These are phyloP conservation scores for Peribatodes rhomboidaria DNA, from an alignment of 2,888 invertebrate genomes.

Conservation along the genomic window DNA sequence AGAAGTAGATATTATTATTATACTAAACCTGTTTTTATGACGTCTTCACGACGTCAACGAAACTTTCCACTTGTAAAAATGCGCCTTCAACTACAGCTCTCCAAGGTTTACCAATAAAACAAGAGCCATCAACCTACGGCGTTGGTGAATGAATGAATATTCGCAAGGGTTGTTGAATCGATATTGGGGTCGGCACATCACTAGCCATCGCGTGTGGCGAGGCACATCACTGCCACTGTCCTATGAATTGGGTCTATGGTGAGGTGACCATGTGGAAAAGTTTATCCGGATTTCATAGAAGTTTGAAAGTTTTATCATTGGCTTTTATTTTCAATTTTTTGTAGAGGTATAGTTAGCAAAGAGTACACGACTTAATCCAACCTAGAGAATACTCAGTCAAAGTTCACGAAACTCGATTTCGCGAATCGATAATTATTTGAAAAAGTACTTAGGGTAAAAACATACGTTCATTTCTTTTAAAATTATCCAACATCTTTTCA, in stretches of 20 bases:
- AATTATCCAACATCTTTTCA: too few relatives aligned
- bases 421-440: too few relatives aligned
- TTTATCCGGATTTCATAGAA: background rate
- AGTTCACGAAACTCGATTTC: too few relatives aligned
- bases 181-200: slow-evolving; percentile 71
- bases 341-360: too few relatives aligned
- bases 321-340: too few relatives aligned
- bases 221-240: slow-evolving; percentile 69
- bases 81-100: background rate
- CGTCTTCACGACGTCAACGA: background rate
- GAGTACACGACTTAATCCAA: too few relatives aligned
- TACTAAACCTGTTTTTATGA: background rate
- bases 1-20: background rate
- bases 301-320: background rate
- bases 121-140: slow-evolving; percentile 39
- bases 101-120: slow-evolving; percentile 39
- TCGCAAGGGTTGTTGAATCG: slow-evolving; percentile 69
- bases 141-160: slow-evolving; percentile 51
- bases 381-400: too few relatives aligned
- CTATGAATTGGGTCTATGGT: slow-evolving; percentile 61
- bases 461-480: too few relatives aligned
- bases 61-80: slow-evolving; percentile 3
- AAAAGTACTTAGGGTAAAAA: too few relatives aligned
- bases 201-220: slow-evolving; percentile 78
- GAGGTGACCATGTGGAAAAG: slow-evolving; percentile 51